A percentile compares a stretch with the other conserved stretches of the same genome.
phyloP scores from a whole-genome alignment of 2,888 invertebrate species.

The Eristalis arbustorum region DNA sequence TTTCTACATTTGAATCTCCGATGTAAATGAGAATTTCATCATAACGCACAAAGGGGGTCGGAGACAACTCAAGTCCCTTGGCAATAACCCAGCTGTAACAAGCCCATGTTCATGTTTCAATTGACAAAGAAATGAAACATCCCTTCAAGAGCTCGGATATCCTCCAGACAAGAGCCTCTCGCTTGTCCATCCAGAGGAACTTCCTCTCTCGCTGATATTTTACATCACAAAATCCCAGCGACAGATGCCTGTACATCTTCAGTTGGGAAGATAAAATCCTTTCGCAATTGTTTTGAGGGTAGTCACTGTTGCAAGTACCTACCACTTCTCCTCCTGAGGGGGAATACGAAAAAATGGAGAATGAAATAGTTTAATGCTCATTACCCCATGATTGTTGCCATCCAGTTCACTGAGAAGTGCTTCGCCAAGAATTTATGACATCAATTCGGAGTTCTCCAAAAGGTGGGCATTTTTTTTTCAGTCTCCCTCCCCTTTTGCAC shows the following conservation, averaged over 20 bases:
- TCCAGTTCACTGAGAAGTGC: neutral
- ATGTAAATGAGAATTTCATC: neutral
- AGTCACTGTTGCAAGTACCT: neutral
- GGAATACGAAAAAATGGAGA: neutral
- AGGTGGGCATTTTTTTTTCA: neutral
- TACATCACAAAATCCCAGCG: neutral
- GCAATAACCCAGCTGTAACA: neutral
- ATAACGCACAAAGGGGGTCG: neutral
- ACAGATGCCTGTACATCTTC: neutral
- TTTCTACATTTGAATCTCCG: neutral
- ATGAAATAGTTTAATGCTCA: slow-evolving; percentile 2
- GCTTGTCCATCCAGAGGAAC: neutral
- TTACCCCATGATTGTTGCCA: neutral
- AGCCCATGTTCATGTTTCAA: neutral
- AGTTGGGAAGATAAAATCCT: neutral
- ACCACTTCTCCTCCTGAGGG: neutral
- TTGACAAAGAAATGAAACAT: neutral
- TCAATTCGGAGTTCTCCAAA: neutral
- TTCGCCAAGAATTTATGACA: slow-evolving; percentile 1
- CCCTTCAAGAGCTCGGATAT: neutral
- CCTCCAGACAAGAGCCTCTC: neutral
- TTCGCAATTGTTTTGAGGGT: neutral
- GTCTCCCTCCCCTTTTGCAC: slow-evolving; percentile 12
- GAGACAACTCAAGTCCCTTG: neutral
- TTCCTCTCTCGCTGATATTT: neutral